Evolutionary conservation across 2,113 vertebrate species (phyloP).

Genomic region (Formicarius rufipectus): DNA sequence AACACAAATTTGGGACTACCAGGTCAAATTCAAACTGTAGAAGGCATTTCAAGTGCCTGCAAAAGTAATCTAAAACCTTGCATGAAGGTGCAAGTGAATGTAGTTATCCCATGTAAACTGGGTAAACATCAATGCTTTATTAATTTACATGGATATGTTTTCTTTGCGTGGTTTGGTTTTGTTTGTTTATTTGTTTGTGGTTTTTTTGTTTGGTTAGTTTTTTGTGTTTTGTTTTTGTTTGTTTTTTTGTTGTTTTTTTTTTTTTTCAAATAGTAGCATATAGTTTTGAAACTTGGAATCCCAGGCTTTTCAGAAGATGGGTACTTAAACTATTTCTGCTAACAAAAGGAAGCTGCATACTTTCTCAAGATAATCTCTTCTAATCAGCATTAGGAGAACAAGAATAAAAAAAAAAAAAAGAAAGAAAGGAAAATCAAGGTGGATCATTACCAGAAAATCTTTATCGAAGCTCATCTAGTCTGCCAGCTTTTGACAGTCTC

Average conservation of each 20-base stretch:
- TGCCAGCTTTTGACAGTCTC: neutral
- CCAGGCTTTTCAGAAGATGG: neutral
- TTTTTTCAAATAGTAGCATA: neutral
- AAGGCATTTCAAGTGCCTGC: neutral
- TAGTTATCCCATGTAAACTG: neutral
- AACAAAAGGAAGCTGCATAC: neutral
- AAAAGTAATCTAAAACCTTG: neutral
- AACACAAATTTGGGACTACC: neutral
- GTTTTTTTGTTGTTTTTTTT: neutral
- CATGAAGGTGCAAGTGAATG: neutral
- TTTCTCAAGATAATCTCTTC: neutral
- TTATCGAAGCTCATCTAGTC: neutral
- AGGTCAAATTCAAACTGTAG: neutral
- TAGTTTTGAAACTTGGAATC: neutral
- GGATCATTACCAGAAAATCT: neutral
- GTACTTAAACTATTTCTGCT: neutral
- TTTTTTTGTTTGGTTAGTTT: too few relatives aligned
- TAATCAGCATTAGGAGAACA: accelerated
- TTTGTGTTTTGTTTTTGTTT: too few relatives aligned
- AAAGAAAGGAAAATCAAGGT: neutral
- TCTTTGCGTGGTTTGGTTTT: neutral
- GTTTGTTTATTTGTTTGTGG: too few relatives aligned
- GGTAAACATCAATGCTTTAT: neutral
- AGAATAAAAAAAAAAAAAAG: neutral
- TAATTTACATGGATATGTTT: neutral